phyloP scores from a whole-genome alignment of 2,113 vertebrate species.

The Anolis carolinensis region DNA sequence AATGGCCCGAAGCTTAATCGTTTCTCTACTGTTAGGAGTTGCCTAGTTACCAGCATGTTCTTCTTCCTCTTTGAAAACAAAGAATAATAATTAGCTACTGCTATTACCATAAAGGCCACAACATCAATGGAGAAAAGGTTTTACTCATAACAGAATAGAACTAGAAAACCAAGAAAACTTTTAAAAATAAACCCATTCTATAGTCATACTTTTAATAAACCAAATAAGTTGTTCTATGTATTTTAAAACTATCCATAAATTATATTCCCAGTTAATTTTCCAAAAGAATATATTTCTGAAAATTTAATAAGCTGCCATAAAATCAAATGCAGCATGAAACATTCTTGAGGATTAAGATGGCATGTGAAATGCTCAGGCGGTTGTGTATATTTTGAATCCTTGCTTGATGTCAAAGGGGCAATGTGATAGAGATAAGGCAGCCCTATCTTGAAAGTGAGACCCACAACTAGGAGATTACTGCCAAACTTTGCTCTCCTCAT shows the following conservation, averaged over 20 bases:
- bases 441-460: too few relatives aligned
- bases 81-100: slow-evolving; percentile 52
- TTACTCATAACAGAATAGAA: background rate
- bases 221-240: too few relatives aligned
- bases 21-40: slow-evolving; percentile 10
- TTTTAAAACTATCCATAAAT: background rate
- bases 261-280: background rate
- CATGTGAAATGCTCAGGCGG: background rate
- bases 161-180: background rate
- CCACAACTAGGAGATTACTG: too few relatives aligned
- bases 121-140: slow-evolving; percentile 20
- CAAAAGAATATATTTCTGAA: background rate
- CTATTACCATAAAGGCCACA: slow-evolving; percentile 29
- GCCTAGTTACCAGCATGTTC: slow-evolving; percentile 45
- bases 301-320: background rate
- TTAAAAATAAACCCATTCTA: background rate
- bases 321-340: background rate
- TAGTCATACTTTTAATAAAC: background rate
- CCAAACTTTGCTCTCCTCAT: too few relatives aligned
- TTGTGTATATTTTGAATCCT: background rate
- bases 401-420: background rate
- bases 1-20: slow-evolving; percentile 41
- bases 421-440: background rate
- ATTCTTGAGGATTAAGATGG: background rate
- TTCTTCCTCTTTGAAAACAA: slow-evolving; percentile 46